These are phyloP conservation scores for Coendou prehensilis DNA, from an alignment of 2,797 vertebrate genomes.

Conservation along the genomic window DNA sequence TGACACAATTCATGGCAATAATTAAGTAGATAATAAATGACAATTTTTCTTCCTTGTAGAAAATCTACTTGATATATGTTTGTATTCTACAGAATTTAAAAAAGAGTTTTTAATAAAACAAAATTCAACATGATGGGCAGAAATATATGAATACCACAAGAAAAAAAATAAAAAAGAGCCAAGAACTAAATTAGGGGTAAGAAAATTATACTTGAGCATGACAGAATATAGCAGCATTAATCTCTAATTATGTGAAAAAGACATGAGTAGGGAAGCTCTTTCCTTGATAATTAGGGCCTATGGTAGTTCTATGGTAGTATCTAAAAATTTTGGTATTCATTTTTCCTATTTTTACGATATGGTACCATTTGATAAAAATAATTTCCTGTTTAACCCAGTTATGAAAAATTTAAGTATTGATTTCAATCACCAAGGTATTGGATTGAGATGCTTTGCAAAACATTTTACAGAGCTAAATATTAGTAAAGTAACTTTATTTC, in stretches of 20 bases:
- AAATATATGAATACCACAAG: not conserved
- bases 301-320: not conserved
- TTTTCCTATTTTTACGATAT: slow-evolving; percentile 6
- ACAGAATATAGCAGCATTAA: slow-evolving; percentile 7
- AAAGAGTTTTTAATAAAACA: not conserved
- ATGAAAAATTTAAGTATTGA: not conserved
- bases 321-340: not conserved
- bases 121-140: not conserved
- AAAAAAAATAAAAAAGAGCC: not conserved
- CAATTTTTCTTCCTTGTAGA: slow-evolving; percentile 6
- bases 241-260: not conserved
- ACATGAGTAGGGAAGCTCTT: not conserved
- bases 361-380: slow-evolving; percentile 10
- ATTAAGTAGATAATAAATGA: not conserved
- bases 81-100: not conserved
- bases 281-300: not conserved
- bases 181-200: not conserved
- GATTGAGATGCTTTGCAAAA: slow-evolving; percentile 12
- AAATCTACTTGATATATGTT: slow-evolving; percentile 9
- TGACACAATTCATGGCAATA: not conserved
- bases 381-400: not conserved
- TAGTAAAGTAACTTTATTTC: slow-evolving; percentile 31
- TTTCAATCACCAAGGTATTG: slow-evolving; percentile 33
- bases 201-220: not conserved
- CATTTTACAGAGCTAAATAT: not conserved